phyloP scores from a whole-genome alignment of 2,113 vertebrate genomes.

The Antechinus stuartii region DNA sequence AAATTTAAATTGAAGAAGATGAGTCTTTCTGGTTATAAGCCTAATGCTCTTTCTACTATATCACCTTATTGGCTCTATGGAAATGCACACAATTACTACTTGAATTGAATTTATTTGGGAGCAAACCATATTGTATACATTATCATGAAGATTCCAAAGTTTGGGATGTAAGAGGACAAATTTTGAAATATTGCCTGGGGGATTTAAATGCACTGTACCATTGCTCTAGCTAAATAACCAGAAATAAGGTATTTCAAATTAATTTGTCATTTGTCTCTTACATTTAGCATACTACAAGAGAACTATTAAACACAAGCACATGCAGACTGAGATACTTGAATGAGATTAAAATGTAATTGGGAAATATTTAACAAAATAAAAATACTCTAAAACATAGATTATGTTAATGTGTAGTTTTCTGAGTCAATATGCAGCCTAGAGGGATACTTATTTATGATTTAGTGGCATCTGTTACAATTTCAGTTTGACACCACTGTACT shows the following conservation, averaged over 20 bases:
- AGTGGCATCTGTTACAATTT: not conserved
- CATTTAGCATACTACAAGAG: not conserved
- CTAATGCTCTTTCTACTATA: too few species aligned
- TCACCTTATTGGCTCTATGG: too few species aligned
- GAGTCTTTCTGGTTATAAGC: too few species aligned
- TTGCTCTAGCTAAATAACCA: not conserved
- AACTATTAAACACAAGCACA: not conserved
- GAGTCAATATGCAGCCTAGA: not conserved
- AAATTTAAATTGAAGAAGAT: too few species aligned
- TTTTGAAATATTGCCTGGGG: not conserved
- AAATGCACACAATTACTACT: not conserved
- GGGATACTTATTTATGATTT: not conserved
- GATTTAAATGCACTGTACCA: not conserved
- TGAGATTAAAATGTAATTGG: not conserved
- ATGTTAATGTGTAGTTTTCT: not conserved
- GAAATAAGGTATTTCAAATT: not conserved
- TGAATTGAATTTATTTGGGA: not conserved
- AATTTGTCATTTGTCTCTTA: slow-evolving; percentile 38
- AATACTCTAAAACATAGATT: not conserved
- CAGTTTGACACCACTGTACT: not conserved
- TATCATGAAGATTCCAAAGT: not conserved
- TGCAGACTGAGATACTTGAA: not conserved
- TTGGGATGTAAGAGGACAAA: not conserved
- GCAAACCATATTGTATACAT: not conserved
- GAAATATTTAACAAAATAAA: not conserved